phyloP scores from a whole-genome alignment of 2,113 vertebrate species.

The Neogale vison region DNA sequence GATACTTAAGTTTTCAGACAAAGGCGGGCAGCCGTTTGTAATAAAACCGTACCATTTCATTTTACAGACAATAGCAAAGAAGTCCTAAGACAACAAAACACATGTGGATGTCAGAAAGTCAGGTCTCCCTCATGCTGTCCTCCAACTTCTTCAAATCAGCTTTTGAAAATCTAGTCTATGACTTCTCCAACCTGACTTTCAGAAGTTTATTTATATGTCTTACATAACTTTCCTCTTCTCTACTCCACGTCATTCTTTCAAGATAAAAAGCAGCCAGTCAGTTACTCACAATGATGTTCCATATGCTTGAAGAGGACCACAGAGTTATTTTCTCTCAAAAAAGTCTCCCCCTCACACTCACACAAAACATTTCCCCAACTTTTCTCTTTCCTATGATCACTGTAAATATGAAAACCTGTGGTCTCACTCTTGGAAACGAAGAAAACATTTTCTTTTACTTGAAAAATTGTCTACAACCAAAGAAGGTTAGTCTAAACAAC shows the following conservation, averaged over 20 bases:
- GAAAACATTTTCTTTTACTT: slow-evolving; percentile 20
- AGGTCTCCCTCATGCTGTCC: neutral
- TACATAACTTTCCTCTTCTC: neutral
- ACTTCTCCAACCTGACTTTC: neutral
- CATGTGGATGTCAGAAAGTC: neutral
- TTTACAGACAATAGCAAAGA: neutral
- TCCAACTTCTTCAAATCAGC: neutral
- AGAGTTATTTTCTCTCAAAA: neutral
- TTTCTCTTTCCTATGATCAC: neutral
- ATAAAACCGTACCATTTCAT: neutral
- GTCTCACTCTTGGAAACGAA: neutral
- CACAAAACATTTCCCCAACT: neutral
- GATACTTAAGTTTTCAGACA: slow-evolving; percentile 40
- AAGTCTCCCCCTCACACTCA: neutral
- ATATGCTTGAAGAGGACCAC: neutral
- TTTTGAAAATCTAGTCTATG: neutral
- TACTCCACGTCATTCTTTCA: neutral
- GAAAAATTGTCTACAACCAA: neutral
- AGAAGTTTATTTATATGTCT: neutral
- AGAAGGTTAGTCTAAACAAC: neutral
- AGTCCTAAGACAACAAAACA: neutral
- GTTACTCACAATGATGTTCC: neutral
- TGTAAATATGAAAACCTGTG: neutral
- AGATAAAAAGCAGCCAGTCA: neutral
- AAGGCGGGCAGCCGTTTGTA: neutral